phyloP scores from a whole-genome alignment of 2,797 vertebrate species.

The Epinephelus coioides region DNA sequence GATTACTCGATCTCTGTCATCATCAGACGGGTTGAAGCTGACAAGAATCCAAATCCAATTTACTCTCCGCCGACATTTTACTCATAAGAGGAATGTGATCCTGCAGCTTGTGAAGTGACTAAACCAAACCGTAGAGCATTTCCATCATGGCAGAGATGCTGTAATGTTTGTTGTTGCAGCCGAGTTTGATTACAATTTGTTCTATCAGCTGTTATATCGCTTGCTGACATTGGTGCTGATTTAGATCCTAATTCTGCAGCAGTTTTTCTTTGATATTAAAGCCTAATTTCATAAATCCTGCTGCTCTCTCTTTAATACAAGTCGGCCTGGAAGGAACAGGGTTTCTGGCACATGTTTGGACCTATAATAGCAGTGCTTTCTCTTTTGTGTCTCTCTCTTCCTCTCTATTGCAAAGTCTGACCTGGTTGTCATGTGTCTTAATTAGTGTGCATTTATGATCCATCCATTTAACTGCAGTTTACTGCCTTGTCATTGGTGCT shows the following conservation, averaged over 20 bases:
- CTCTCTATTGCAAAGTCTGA: slow-evolving; percentile 18
- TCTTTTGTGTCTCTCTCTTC: slow-evolving; percentile 26
- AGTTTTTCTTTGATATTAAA: slow-evolving; percentile 11
- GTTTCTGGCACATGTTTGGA: slow-evolving; percentile 43
- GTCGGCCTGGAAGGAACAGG: slow-evolving; percentile 1
- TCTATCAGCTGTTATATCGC: slow-evolving; percentile 12
- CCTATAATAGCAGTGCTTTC: slow-evolving; percentile 48
- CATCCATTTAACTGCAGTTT: not conserved
- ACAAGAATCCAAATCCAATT: slow-evolving; percentile 68
- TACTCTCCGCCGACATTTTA: slow-evolving; percentile 2
- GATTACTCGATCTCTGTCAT: slow-evolving; percentile 62
- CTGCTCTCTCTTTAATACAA: slow-evolving; percentile 8
- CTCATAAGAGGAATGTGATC: slow-evolving; percentile 33
- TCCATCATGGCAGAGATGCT: not conserved
- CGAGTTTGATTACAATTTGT: slow-evolving; percentile 19
- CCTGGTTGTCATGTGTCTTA: slow-evolving; percentile 34
- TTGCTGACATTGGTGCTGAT: slow-evolving; percentile 2
- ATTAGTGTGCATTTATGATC: not conserved
- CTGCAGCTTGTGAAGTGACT: slow-evolving; percentile 7
- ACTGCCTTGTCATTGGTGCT: not conserved
- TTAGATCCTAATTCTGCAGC: slow-evolving; percentile 11
- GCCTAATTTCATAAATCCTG: slow-evolving; percentile 27
- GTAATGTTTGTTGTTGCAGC: not conserved
- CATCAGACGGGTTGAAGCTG: slow-evolving; percentile 37
- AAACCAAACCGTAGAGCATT: slow-evolving; percentile 14